Evolutionary conservation across 2,797 vertebrate species (phyloP).

Genomic region (Melanotaenia maccullochi): DNA sequence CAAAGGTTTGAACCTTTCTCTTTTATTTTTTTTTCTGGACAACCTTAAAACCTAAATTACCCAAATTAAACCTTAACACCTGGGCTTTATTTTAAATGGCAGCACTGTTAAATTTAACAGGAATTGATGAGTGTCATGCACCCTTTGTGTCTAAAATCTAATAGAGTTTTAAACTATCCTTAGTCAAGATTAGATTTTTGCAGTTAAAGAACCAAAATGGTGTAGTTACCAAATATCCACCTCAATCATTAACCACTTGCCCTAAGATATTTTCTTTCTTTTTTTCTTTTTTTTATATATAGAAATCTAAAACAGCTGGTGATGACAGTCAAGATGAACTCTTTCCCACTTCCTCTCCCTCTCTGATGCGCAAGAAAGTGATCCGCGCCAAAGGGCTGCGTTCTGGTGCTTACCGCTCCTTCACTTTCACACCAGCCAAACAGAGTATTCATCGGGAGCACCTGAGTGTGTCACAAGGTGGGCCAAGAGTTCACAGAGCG

Average conservation of each 20-base stretch:
- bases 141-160: not conserved
- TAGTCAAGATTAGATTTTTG: not conserved
- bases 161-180: not conserved
- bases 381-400: constrained; percentile 92
- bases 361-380: constrained; percentile 91
- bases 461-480: constrained; percentile 79
- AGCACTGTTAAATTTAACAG: not conserved
- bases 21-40: not conserved
- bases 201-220: not conserved
- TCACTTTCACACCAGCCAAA: constrained; percentile 86
- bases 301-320: constrained; percentile 51
- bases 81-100: not conserved
- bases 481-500: constrained; percentile 76
- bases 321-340: constrained; percentile 80
- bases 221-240: not conserved
- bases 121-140: not conserved
- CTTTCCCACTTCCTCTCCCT: constrained; percentile 84
- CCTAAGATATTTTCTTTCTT: not conserved
- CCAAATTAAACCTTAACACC: not conserved
- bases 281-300: not conserved
- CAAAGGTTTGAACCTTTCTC: constrained; percentile 75
- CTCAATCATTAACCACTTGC: not conserved
- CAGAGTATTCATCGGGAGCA: constrained; percentile 84
- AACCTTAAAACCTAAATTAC: not conserved
- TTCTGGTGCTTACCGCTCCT: constrained; percentile 93